A percentile compares a stretch with the other conserved stretches of the same genome.
These are phyloP conservation scores for Catotricha subobsoleta DNA, from an alignment of 2,888 invertebrate species.

Conservation along the genomic window DNA sequence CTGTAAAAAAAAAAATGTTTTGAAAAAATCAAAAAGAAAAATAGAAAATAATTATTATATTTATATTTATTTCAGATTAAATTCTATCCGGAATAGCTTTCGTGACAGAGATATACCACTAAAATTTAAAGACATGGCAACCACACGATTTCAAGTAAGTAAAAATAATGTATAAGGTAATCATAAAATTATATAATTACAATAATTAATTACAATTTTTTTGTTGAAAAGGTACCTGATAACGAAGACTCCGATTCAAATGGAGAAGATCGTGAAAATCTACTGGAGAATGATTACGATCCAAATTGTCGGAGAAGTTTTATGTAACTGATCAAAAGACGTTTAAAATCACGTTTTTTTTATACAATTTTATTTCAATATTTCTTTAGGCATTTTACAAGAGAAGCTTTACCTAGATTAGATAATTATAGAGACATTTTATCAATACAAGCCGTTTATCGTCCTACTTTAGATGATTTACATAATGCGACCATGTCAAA, in stretches of 20 bases:
- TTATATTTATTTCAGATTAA: constrained; percentile 13
- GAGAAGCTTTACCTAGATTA: constrained; percentile 70
- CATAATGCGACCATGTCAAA: constrained; percentile 65
- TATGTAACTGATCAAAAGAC: constrained; percentile 31
- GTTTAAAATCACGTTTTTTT: constrained; percentile 7
- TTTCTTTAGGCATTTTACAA: constrained; percentile 51
- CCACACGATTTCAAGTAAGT: constrained; percentile 41
- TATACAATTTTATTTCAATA: neutral
- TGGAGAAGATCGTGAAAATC: constrained; percentile 30
- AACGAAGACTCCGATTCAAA: constrained; percentile 31
- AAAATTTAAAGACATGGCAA: constrained; percentile 39
- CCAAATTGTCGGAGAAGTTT: constrained; percentile 65
- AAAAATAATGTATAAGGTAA: too few species aligned
- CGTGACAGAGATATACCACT: constrained; percentile 43
- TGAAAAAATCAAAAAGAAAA: too few species aligned
- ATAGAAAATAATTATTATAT: neutral
- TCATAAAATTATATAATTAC: too few species aligned
- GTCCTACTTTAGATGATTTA: constrained; percentile 75
- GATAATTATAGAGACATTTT: constrained; percentile 81
- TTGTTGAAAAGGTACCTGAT: too few species aligned
- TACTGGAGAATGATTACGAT: constrained; percentile 37
- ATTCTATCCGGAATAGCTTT: constrained; percentile 37
- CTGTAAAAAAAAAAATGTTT: too few species aligned
- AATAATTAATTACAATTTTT: too few species aligned
- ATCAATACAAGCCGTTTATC: constrained; percentile 70